phyloP scores from a whole-genome alignment of 1,140 invertebrate species.

The Mycetomoellerius zeteki region DNA sequence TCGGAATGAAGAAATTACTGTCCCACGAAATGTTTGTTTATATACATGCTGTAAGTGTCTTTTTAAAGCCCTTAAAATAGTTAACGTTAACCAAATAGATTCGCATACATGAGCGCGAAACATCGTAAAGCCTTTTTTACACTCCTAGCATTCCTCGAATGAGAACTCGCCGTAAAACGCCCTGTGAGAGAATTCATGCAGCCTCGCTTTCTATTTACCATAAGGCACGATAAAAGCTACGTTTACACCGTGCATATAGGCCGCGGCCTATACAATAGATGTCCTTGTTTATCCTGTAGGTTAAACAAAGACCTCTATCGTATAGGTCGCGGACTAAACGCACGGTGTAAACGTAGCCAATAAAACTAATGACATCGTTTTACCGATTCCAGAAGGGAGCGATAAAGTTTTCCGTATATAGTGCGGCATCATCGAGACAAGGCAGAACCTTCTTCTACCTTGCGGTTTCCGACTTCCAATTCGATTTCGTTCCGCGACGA shows the following conservation, averaged over 20 bases:
- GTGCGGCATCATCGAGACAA: not conserved
- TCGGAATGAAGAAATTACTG: not conserved
- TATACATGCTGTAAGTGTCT: not conserved
- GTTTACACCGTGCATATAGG: too few species aligned
- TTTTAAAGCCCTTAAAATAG: conserved; percentile 17
- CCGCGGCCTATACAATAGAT: too few species aligned
- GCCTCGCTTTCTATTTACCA: conserved; percentile 24
- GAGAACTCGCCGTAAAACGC: not conserved
- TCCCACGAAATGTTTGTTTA: not conserved
- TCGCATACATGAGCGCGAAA: not conserved
- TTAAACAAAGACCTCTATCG: too few species aligned
- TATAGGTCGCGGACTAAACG: too few species aligned
- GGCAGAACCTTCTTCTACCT: conserved; percentile 7
- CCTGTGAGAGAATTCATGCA: conserved; percentile 11
- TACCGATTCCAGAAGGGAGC: not conserved
- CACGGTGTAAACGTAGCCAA: too few species aligned
- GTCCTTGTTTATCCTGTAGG: too few species aligned
- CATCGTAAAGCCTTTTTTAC: conserved; percentile 2
- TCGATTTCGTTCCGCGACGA: conserved; percentile 48
- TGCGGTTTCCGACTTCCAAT: conserved; percentile 38
- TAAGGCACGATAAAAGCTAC: conserved; percentile 30
- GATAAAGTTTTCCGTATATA: conserved; percentile 24
- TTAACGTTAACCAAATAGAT: conserved; percentile 8
- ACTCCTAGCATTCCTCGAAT: not conserved
- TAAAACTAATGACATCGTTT: conserved; percentile 49